A percentile compares a stretch with the other conserved stretches of the same genome.
phyloP scores from a whole-genome alignment of 2,113 vertebrate genomes.

The Engystomops pustulosus region DNA sequence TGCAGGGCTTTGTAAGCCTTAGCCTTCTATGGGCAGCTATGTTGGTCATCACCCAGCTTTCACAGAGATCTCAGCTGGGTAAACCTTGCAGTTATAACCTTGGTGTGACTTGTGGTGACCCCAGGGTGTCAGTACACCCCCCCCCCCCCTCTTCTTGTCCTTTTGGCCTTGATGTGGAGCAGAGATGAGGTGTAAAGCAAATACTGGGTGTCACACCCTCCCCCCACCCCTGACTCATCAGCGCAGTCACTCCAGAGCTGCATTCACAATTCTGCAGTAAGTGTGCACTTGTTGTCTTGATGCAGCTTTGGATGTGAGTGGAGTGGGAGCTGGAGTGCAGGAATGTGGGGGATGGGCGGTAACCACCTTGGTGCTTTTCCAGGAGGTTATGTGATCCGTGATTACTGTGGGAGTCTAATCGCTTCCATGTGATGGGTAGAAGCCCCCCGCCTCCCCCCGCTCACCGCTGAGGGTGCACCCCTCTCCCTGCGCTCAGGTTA shows the following conservation, averaged over 20 bases:
- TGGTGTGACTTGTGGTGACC: not conserved
- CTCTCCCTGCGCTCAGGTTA: too few relatives aligned
- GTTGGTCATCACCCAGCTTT: too few relatives aligned
- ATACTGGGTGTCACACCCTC: not conserved
- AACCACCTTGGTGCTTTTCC: not conserved
- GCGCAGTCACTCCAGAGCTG: not conserved
- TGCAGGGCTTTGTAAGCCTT: too few relatives aligned
- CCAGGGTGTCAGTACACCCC: not conserved
- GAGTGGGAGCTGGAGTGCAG: too few relatives aligned
- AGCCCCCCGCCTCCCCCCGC: not conserved
- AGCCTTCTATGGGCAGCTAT: too few relatives aligned
- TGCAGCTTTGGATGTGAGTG: not conserved
- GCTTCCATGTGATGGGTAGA: not conserved
- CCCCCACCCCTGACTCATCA: not conserved
- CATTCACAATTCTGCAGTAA: not conserved
- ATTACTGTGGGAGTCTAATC: not conserved
- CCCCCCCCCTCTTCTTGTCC: constrained; percentile 5
- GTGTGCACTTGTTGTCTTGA: not conserved
- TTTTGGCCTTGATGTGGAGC: too few relatives aligned
- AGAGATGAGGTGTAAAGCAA: not conserved
- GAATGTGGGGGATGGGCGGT: not conserved
- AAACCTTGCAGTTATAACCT: too few relatives aligned
- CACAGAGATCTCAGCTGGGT: too few relatives aligned
- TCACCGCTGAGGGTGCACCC: too few relatives aligned
- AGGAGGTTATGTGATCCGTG: not conserved